A percentile compares a stretch with the other conserved stretches of the same genome.
Conservation (phyloP, 2,113 vertebrate genomes). For the Ptilorrhoa leucosticta region DNA sequence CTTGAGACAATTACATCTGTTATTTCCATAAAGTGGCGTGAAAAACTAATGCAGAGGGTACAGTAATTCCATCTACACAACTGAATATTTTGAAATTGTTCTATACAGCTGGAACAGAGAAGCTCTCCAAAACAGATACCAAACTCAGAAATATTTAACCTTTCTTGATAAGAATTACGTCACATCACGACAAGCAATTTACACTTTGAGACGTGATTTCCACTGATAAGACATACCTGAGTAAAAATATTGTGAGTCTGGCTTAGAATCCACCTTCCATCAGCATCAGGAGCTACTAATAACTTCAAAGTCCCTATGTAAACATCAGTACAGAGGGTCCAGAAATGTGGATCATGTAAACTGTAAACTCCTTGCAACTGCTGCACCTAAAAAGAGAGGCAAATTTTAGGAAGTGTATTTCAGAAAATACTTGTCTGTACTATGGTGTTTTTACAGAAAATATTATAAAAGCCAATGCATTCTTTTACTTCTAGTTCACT, state of each 20-base stretch:
- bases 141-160: neutral
- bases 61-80: neutral
- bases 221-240: conserved; percentile 79
- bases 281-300: conserved; percentile 91
- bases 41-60: neutral
- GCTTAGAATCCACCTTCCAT: conserved; percentile 94
- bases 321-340: conserved; percentile 96
- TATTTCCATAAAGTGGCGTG: neutral
- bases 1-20: neutral
- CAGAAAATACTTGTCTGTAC: neutral
- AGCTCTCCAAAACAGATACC: neutral
- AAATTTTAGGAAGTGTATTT: neutral
- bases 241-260: conserved; percentile 98
- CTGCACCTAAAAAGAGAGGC: conserved; percentile 84
- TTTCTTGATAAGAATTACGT: neutral
- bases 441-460: neutral
- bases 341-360: conserved; percentile 96
- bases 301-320: conserved; percentile 94
- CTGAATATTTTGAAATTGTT: neutral
- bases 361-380: conserved; percentile 95
- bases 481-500: neutral
- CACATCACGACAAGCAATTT: neutral
- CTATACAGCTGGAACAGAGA: neutral
- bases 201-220: neutral
- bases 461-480: neutral